Percentiles rank a stretch among this genome's conserved stretches.
These are phyloP conservation scores for Plutella xylostella DNA, from an alignment of 2,888 invertebrate species.

Conservation along the genomic window DNA sequence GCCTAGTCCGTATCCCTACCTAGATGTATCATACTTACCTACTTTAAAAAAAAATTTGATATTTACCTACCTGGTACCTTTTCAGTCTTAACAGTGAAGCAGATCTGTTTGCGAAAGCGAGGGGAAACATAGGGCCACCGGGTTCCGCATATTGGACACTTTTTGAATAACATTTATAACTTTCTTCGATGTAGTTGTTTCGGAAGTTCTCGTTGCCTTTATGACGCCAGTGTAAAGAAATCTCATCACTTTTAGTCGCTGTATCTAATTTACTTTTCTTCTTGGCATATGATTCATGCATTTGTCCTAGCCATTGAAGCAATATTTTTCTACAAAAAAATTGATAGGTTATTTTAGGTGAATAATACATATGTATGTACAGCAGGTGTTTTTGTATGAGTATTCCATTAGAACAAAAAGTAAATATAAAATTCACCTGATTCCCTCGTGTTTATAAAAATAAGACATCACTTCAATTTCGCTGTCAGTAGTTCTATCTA, in stretches of 20 bases:
- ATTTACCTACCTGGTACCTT: slow-evolving; percentile 63
- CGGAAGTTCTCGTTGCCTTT: slow-evolving; percentile 72
- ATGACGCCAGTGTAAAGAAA: slow-evolving; percentile 50
- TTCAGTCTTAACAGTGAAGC: slow-evolving; percentile 72
- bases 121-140: slow-evolving; percentile 65
- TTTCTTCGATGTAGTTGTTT: slow-evolving; percentile 56
- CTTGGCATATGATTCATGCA: slow-evolving; percentile 38
- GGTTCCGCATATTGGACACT: slow-evolving; percentile 71
- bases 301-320: slow-evolving; percentile 46
- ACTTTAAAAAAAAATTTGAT: too few species aligned
- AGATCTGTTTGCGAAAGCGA: slow-evolving; percentile 78
- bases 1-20: background rate
- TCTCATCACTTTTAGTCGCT: slow-evolving; percentile 42
- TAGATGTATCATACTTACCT: background rate
- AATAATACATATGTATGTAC: background rate
- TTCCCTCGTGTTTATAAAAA: slow-evolving; percentile 46
- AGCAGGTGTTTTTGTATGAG: background rate
- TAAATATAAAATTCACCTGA: slow-evolving; percentile 30
- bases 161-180: slow-evolving; percentile 71
- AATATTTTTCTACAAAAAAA: slow-evolving; percentile 25
- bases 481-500: slow-evolving; percentile 43
- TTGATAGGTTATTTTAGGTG: background rate
- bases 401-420: background rate
- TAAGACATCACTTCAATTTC: slow-evolving; percentile 54
- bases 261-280: slow-evolving; percentile 36